Percentiles rank a stretch among this genome's conserved stretches.
phyloP scores from a whole-genome alignment of 2,113 vertebrate genomes.

The Tapirus terrestris region DNA sequence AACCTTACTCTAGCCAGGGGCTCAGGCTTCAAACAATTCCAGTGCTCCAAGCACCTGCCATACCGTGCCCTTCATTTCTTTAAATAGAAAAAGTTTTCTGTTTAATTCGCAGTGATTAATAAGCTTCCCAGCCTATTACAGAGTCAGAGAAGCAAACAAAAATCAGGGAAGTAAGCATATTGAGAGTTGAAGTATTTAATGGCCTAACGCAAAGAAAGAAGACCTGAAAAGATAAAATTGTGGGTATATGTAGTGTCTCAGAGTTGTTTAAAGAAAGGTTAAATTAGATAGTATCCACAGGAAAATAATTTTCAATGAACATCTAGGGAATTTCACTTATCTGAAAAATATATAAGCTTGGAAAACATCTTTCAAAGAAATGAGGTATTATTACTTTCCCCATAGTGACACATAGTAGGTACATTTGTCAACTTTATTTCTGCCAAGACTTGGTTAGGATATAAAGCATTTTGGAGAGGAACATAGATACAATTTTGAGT shows the following conservation, averaged over 20 bases:
- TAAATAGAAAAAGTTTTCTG: not conserved
- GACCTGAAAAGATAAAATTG: not conserved
- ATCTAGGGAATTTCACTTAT: not conserved
- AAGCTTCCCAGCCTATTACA: not conserved
- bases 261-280: not conserved
- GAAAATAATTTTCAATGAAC: not conserved
- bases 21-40: not conserved
- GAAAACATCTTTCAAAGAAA: constrained; percentile 4
- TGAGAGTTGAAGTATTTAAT: not conserved
- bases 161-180: not conserved
- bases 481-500: not conserved
- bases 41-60: not conserved
- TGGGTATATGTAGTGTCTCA: not conserved
- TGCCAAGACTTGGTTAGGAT: not conserved
- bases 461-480: not conserved
- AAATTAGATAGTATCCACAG: not conserved
- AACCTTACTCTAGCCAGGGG: not conserved
- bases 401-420: not conserved
- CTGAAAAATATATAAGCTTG: not conserved
- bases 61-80: not conserved
- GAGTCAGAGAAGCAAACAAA: not conserved
- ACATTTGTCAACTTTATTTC: not conserved
- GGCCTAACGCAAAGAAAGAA: not conserved
- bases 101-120: constrained; percentile 1
- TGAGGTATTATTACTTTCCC: not conserved